Evolutionary conservation across 1,140 invertebrate species (phyloP).

Genomic region (Drosophila kohkoa): DNA sequence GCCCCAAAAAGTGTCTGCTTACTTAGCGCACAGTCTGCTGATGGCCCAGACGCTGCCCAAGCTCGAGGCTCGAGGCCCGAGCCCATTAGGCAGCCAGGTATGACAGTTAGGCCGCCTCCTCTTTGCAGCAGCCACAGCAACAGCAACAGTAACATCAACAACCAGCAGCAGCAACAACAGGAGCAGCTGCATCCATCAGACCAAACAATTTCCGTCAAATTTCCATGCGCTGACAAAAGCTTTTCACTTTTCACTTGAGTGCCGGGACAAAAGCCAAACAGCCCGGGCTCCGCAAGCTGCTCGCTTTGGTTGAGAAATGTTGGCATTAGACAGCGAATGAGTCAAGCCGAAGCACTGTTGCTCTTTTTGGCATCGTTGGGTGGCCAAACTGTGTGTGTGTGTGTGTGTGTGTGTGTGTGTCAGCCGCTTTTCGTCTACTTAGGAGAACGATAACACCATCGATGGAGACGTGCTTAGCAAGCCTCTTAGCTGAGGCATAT

Average conservation of each 20-base stretch:
- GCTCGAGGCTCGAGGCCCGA: conserved; percentile 11
- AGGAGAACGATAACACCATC: not conserved
- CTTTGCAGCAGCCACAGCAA: not conserved
- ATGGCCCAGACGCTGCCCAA: no score
- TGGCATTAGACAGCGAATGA: not conserved
- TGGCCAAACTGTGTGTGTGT: not conserved
- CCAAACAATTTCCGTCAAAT: conserved; percentile 82
- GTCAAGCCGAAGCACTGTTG: conserved; percentile 9
- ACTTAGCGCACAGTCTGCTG: conserved; percentile 46
- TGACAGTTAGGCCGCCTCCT: not conserved
- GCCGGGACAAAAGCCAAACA: conserved; percentile 70
- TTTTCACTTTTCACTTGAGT: conserved; percentile 82
- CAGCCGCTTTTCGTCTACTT: not conserved
- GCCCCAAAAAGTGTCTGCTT: conserved; percentile 68
- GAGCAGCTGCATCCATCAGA: conserved; percentile 73
- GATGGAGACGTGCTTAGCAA: conserved; percentile 16
- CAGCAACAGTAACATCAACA: conserved; percentile 12
- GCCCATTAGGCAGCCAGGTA: conserved; percentile 53
- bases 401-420: not conserved
- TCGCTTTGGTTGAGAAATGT: not conserved
- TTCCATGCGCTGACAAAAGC: conserved; percentile 81
- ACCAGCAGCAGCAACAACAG: not conserved
- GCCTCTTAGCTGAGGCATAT: conserved; percentile 63
- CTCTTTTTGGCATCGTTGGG: not conserved
- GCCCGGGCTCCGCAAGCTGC: conserved; percentile 10